Percentiles rank a stretch among this genome's conserved stretches.
These are phyloP conservation scores for Panzeria rudis DNA, from an alignment of 2,888 invertebrate genomes.

Conservation along the genomic window DNA sequence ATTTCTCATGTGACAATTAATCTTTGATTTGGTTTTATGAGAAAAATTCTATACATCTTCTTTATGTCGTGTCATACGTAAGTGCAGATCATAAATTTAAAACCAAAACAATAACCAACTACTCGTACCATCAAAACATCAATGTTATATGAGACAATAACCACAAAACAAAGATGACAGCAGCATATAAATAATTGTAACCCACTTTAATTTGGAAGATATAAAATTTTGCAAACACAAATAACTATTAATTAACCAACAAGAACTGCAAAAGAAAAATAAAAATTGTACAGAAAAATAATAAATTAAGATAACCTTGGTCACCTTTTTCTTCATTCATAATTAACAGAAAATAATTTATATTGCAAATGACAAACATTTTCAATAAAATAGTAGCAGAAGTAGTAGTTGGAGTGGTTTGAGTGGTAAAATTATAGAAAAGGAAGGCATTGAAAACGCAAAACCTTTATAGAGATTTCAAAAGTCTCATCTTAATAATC, in stretches of 20 bases:
- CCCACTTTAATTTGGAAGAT: slow-evolving; percentile 58
- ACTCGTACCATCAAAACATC: slow-evolving; percentile 16
- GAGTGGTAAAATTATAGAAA: not conserved
- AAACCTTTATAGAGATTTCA: slow-evolving; percentile 45
- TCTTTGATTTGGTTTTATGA: slow-evolving; percentile 3
- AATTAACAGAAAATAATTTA: slow-evolving; percentile 49
- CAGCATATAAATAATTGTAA: slow-evolving; percentile 46
- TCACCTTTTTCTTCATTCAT: slow-evolving; percentile 59
- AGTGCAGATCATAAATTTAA: slow-evolving; percentile 3
- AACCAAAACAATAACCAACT: slow-evolving; percentile 1
- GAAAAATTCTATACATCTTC: slow-evolving; percentile 16
- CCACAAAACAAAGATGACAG: slow-evolving; percentile 53
- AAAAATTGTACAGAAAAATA: slow-evolving; percentile 24
- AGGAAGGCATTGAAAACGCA: slow-evolving; percentile 18
- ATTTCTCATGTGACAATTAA: slow-evolving; percentile 13
- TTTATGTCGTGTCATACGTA: not conserved
- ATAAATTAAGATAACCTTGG: slow-evolving; percentile 64
- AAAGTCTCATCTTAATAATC: slow-evolving; percentile 30
- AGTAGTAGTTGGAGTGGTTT: not conserved
- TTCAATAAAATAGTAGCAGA: slow-evolving; percentile 12
- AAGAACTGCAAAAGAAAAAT: slow-evolving; percentile 26
- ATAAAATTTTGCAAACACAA: slow-evolving; percentile 6
- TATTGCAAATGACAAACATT: slow-evolving; percentile 33
- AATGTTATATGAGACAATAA: slow-evolving; percentile 59
- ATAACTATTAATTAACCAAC: slow-evolving; percentile 27